phyloP scores from a whole-genome alignment of 2,888 invertebrate genomes.

The Drosophila subsilvestris region DNA sequence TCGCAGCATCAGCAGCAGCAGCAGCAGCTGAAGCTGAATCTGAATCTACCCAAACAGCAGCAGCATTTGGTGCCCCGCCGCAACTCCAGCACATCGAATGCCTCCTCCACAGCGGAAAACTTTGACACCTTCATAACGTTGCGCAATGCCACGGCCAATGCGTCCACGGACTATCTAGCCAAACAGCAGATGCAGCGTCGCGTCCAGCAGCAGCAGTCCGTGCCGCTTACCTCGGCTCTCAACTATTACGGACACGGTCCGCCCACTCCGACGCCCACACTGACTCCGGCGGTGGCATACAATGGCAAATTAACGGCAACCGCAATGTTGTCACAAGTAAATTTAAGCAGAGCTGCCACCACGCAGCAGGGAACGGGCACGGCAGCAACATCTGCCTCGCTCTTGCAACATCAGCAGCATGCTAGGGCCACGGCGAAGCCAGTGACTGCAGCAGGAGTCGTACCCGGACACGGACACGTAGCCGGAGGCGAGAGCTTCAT shows the following conservation, averaged over 20 bases:
- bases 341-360: slow-evolving; percentile 61
- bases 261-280: slow-evolving; percentile 36
- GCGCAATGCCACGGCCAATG: slow-evolving; percentile 66
- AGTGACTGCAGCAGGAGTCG: neutral
- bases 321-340: slow-evolving; percentile 78
- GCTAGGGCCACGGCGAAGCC: slow-evolving; percentile 33
- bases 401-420: slow-evolving; percentile 29
- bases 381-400: slow-evolving; percentile 43
- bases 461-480: slow-evolving; percentile 17
- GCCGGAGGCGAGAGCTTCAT: slow-evolving; percentile 79
- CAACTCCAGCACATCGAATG: slow-evolving; percentile 81
- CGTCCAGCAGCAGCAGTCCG: slow-evolving; percentile 41
- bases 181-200: slow-evolving; percentile 54
- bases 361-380: slow-evolving; percentile 23
- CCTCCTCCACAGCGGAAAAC: slow-evolving; percentile 81
- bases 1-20: slow-evolving; percentile 69
- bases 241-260: slow-evolving; percentile 73
- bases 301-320: slow-evolving; percentile 75
- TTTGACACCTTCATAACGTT: slow-evolving; percentile 81
- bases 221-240: slow-evolving; percentile 68
- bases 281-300: slow-evolving; percentile 51
- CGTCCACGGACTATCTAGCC: slow-evolving; percentile 43
- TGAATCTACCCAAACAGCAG: slow-evolving; percentile 51
- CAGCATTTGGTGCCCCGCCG: slow-evolving; percentile 67
- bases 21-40: slow-evolving; percentile 54